phyloP scores from a whole-genome alignment of 2,888 invertebrate species.

The Ochropleura plecta region DNA sequence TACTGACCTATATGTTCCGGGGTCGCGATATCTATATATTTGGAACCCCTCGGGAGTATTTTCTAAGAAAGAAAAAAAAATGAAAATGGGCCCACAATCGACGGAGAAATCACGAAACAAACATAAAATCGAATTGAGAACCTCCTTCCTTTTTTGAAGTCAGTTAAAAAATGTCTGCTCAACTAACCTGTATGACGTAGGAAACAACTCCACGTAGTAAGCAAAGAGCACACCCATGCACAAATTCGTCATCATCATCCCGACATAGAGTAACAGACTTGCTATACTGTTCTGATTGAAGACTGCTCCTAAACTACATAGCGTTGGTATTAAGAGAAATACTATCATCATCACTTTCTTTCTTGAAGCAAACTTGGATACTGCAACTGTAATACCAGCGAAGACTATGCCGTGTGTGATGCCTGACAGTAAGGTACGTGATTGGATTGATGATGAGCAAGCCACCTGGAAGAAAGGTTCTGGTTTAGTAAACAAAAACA shows the following conservation, averaged over 20 bases:
- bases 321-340: conserved; percentile 56
- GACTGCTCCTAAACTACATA: conserved; percentile 62
- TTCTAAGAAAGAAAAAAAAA: too few species aligned
- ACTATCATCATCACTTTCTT: conserved; percentile 65
- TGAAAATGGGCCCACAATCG: too few species aligned
- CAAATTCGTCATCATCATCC: conserved; percentile 67
- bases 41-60: too few species aligned
- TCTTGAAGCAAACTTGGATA: conserved; percentile 64
- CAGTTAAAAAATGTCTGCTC: background rate
- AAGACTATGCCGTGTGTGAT: conserved; percentile 59
- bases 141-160: too few species aligned
- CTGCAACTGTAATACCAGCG: conserved; percentile 58
- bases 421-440: conserved; percentile 54
- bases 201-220: conserved; percentile 63
- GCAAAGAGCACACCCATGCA: conserved; percentile 66
- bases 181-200: conserved; percentile 57
- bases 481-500: background rate
- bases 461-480: conserved; percentile 23
- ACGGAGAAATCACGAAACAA: too few species aligned
- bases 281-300: conserved; percentile 58
- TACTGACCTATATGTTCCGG: too few species aligned
- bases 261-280: conserved; percentile 68
- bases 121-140: too few species aligned
- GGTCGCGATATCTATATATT: too few species aligned
- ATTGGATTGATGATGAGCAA: conserved; percentile 49